These are phyloP conservation scores for Glaucomys volans DNA, from an alignment of 2,113 vertebrate species.

Conservation along the genomic window DNA sequence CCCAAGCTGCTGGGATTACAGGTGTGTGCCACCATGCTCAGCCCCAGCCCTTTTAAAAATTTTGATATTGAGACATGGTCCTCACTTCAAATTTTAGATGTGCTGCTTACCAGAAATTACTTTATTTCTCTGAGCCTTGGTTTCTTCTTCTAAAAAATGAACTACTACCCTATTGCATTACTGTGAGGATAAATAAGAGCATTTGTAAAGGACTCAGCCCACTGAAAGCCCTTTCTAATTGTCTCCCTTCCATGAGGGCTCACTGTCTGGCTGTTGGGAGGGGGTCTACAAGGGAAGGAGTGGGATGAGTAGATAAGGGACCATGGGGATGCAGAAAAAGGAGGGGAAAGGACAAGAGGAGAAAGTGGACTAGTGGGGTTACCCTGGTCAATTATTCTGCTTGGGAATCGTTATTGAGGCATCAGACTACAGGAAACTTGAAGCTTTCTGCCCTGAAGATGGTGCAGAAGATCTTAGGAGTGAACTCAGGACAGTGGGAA, in stretches of 20 bases:
- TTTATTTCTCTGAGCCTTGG: background rate
- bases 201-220: background rate
- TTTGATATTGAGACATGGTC: no score
- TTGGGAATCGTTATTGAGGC: background rate
- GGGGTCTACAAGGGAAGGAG: conserved; percentile 8
- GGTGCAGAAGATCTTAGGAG: background rate
- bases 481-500: background rate
- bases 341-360: background rate
- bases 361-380: background rate
- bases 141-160: conserved; percentile 38
- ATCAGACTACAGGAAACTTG: background rate
- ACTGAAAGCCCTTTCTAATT: background rate
- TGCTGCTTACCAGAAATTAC: background rate
- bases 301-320: background rate
- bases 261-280: background rate
- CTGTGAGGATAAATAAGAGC: background rate
- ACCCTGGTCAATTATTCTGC: background rate
- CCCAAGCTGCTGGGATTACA: no score
- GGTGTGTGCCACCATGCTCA: no score
- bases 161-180: background rate
- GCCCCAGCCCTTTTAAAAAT: no score
- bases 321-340: background rate
- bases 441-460: background rate
- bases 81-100: conserved; percentile 16
- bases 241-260: background rate